phyloP scores from a whole-genome alignment of 2,113 vertebrate species.

The Clupea harengus region DNA sequence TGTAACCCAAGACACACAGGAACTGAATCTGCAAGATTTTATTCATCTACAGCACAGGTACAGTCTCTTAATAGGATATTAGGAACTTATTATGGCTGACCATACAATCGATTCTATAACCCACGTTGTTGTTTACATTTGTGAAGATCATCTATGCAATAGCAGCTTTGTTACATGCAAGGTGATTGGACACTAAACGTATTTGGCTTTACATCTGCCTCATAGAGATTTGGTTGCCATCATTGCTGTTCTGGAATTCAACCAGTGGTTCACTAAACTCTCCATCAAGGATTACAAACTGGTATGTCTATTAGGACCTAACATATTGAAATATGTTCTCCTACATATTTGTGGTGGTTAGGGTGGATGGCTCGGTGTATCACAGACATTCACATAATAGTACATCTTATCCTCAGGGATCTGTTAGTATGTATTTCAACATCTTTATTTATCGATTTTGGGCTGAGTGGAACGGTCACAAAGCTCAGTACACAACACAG shows the following conservation, averaged over 20 bases:
- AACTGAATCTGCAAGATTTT: slow-evolving; percentile 94
- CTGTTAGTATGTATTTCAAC: background rate
- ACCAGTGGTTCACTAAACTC: slow-evolving; percentile 97
- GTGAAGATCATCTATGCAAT: background rate
- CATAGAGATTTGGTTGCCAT: slow-evolving; percentile 91
- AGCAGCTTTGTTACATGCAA: background rate
- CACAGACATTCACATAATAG: no score
- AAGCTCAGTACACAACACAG: background rate
- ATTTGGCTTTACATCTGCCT: background rate
- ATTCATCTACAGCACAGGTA: slow-evolving; percentile 95
- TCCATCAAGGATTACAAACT: slow-evolving; percentile 89
- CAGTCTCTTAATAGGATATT: slow-evolving; percentile 62
- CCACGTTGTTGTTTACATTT: background rate
- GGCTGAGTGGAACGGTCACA: background rate
- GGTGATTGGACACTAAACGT: background rate
- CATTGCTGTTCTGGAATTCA: slow-evolving; percentile 87
- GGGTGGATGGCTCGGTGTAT: no score
- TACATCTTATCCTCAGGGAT: background rate
- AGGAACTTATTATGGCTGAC: slow-evolving; percentile 87
- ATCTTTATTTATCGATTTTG: background rate
- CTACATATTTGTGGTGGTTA: background rate
- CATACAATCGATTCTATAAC: slow-evolving; percentile 16
- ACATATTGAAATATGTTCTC: background rate
- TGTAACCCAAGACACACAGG: slow-evolving; percentile 90
- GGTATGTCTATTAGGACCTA: slow-evolving; percentile 68